Conservation (phyloP, 1,140 invertebrate genomes). For the Aphelenchoides avenae region DNA sequence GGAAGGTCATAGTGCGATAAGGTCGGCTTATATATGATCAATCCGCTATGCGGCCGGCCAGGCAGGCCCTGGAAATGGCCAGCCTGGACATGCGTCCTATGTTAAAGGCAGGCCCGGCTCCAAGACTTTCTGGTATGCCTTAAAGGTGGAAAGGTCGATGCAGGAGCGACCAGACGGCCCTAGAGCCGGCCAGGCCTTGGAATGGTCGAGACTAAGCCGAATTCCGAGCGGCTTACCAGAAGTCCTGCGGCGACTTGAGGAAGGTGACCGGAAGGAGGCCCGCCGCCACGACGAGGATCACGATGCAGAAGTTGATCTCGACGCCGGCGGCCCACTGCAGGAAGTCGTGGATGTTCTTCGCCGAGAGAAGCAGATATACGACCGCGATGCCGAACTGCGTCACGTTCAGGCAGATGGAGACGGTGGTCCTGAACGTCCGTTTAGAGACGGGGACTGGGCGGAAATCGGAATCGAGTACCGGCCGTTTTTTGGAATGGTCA, state of each 20-base stretch:
- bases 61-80: too few species aligned
- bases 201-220: too few species aligned
- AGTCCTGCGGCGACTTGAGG: constrained; percentile 71
- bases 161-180: background rate
- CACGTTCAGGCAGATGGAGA: constrained; percentile 65
- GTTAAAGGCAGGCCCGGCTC: background rate
- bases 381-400: constrained; percentile 70
- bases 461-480: too few species aligned
- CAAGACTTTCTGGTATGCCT: background rate
- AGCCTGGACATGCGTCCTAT: background rate
- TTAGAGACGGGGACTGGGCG: too few species aligned
- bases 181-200: background rate
- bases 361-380: constrained; percentile 70
- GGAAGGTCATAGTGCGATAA: too few species aligned
- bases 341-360: constrained; percentile 64
- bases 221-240: constrained; percentile 68
- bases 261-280: constrained; percentile 68
- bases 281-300: constrained; percentile 67
- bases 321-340: constrained; percentile 65
- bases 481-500: too few species aligned
- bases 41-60: too few species aligned
- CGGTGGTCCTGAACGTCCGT: constrained; percentile 60
- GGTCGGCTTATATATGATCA: too few species aligned
- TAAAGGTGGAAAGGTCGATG: background rate
- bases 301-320: constrained; percentile 66